These are phyloP conservation scores for Brienomyrus longianalis DNA, from an alignment of 2,113 vertebrate genomes.

Conservation along the genomic window DNA sequence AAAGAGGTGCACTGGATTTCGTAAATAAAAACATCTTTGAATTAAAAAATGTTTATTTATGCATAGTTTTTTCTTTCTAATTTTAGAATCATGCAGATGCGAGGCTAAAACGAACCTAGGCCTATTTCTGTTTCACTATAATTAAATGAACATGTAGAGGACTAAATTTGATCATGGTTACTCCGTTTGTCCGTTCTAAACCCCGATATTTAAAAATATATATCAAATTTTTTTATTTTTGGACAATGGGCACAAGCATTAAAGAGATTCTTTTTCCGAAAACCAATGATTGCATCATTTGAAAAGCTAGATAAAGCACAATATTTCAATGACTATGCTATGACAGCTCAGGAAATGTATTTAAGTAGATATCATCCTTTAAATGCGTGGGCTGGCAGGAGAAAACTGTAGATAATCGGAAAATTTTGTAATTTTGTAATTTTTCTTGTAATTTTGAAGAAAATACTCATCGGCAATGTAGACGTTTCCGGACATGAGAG, in stretches of 20 bases:
- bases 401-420: background rate
- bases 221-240: background rate
- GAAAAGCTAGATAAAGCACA: background rate
- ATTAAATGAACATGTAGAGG: background rate
- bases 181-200: background rate
- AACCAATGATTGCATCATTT: background rate
- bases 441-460: background rate
- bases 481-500: background rate
- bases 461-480: background rate
- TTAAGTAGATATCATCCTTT: background rate
- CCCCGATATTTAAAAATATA: background rate
- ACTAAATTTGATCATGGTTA: background rate
- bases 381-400: background rate
- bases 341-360: background rate
- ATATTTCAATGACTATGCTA: conserved; percentile 7
- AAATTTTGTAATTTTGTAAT: background rate
- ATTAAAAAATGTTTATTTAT: background rate
- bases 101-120: background rate
- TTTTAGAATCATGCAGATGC: background rate
- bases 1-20: background rate
- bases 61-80: background rate
- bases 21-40: background rate
- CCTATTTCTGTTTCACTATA: background rate
- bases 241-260: background rate
- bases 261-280: background rate